Evolutionary conservation across 2,113 vertebrate genomes (phyloP), one percentile per base, ranked within the genome.

Genomic region (pig (Sus scrofa)): DNA sequence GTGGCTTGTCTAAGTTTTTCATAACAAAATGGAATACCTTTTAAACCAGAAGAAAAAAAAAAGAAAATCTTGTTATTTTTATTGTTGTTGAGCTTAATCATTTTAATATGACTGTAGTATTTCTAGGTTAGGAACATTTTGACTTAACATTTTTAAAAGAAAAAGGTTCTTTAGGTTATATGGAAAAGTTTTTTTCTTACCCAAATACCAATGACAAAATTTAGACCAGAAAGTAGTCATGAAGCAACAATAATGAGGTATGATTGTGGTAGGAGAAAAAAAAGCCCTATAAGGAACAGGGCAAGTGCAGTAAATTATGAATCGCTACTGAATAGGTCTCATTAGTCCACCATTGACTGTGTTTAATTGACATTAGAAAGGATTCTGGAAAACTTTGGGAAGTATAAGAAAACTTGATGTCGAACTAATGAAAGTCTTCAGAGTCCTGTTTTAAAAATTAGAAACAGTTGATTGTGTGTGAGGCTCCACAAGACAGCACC

Each of bases 161-260:
- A 60, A 71, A 27, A 8, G 52, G 13, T 93, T 97, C 86, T 85
- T 75, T 86, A 89, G 56, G 32, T 96, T 75, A 75, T 97, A 79
- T 74, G 91, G 95, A 97, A 96, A 94, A 86, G 70, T 96, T 89
- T 87, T 85, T 18, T 94, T 92, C 75, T 86, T 96, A 91, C 83
- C 87, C 97, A 78, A 96, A 97, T 97, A 93, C 95, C 95, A 88
- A 77, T 39, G 65, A 90, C 92, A 96, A 97, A 93, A 79, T 94
- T 95, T 97, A 98, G 91, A 94, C 86, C 89, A 78, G 30, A 97
- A 97, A 88, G 34, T 86, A 96, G 89, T 88, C 6, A 7, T 81
- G 95, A 97, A 97, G 68, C 86, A 93, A 95, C 90, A 67, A 65
- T 95, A 95, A 97, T 86, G 95, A 88, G 93, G 94, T 94, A 34